Evolutionary conservation across 2,888 invertebrate species (phyloP).

Genomic region (Strigamia transsilvanica): DNA sequence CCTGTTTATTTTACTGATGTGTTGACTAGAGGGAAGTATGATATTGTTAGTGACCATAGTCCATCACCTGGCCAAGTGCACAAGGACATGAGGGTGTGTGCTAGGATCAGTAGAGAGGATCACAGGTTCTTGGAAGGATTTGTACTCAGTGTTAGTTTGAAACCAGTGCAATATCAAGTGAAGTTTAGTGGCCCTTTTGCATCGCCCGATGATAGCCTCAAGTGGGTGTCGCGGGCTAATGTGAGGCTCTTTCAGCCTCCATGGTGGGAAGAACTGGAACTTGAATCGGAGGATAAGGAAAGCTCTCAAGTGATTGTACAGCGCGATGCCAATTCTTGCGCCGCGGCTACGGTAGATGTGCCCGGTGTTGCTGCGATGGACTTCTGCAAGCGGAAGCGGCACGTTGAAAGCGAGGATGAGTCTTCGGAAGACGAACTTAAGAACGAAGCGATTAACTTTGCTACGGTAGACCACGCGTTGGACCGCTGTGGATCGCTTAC

Average conservation of each 20-base stretch:
- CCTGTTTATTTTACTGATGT: conserved; percentile 74
- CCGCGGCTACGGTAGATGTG: conserved; percentile 60
- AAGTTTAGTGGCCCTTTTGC: conserved; percentile 68
- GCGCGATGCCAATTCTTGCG: not conserved
- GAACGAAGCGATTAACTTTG: conserved; percentile 84
- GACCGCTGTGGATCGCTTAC: conserved; percentile 59
- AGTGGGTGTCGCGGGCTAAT: conserved; percentile 86
- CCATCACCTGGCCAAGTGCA: conserved; percentile 80
- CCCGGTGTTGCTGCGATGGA: conserved; percentile 55
- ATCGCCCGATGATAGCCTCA: conserved; percentile 65
- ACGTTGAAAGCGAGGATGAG: conserved; percentile 77
- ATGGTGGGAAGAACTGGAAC: conserved; percentile 93
- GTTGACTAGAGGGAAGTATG: conserved; percentile 79
- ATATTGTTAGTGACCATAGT: conserved; percentile 92
- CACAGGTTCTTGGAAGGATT: conserved; percentile 84
- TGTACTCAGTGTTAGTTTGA: conserved; percentile 74
- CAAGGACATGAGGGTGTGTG: conserved; percentile 81
- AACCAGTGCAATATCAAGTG: conserved; percentile 76
- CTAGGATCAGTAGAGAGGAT: conserved; percentile 68
- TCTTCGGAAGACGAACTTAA: conserved; percentile 76
- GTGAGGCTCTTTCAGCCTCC: conserved; percentile 89
- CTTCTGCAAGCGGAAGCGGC: conserved; percentile 59
- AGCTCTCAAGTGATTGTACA: not conserved
- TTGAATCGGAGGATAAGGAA: conserved; percentile 50
- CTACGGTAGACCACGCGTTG: conserved; percentile 73